Percentiles rank a stretch among this genome's conserved stretches.
Conservation (phyloP, 2,888 invertebrate species). For the Chouioia cunea region DNA sequence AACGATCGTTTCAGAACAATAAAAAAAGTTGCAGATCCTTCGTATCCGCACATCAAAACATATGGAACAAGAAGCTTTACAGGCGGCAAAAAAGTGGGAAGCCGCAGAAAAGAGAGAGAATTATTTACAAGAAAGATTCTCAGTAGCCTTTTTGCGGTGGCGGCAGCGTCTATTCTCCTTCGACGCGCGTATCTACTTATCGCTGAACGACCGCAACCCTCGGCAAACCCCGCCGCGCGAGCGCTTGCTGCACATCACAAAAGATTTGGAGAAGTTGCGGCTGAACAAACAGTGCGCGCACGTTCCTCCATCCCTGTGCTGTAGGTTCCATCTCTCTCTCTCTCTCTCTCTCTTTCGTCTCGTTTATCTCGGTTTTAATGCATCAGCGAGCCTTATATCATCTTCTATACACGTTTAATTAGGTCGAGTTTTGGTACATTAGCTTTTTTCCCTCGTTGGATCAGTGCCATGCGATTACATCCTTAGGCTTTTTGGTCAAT, state of each 20-base stretch:
- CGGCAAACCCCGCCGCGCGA: not conserved
- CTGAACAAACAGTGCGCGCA: constrained; percentile 66
- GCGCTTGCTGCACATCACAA: constrained; percentile 54
- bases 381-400: constrained; percentile 23
- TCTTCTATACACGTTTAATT: constrained; percentile 35
- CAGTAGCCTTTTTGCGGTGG: constrained; percentile 37
- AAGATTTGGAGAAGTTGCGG: constrained; percentile 68
- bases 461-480: not conserved
- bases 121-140: constrained; percentile 44
- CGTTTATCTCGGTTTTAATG: constrained; percentile 40
- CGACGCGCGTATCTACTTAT: constrained; percentile 45
- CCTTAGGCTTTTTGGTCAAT: too few relatives aligned
- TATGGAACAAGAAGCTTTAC: too few relatives aligned
- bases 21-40: not conserved
- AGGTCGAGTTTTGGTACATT: constrained; percentile 35
- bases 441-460: constrained; percentile 19
- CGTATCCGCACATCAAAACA: too few relatives aligned
- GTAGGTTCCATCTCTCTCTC: constrained; percentile 45
- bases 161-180: constrained; percentile 42
- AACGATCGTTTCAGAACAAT: too few relatives aligned
- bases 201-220: constrained; percentile 23
- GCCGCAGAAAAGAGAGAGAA: constrained; percentile 10
- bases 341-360: constrained; percentile 30
- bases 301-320: constrained; percentile 51
- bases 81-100: constrained; percentile 23